Base-by-base conservation (phyloP, 1,140 invertebrate genomes). In the Thaumetopoea pityocampa region DNA sequence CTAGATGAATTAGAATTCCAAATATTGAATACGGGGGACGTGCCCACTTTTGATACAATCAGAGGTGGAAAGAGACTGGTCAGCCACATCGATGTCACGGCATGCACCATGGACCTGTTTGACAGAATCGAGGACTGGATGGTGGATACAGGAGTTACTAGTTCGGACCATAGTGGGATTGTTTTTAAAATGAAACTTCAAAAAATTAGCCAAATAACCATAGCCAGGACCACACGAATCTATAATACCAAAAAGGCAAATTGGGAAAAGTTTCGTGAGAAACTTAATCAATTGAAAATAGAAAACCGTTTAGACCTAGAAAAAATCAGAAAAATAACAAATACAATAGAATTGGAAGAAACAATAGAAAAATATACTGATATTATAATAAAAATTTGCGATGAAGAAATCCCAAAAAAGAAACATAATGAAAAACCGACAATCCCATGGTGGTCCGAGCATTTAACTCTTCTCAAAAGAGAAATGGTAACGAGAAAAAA, bases 241-340 rank as follows among this genome's bases (percentile, higher is more conserved):
- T 40, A 28, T 10, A 48, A 49, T 14, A 49, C 30, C 1, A 49
- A 29, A 20, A 42, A 49, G 32, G 37, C 27, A n/a, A 30, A 42
- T 23, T 41, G 45, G 45, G 8, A 3, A 2, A 7, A 33, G 10
- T 40, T 48, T 22, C 43, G 20, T 7, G 35, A 33, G n/a, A 35
- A 41, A 23, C 12, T 48, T 29, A 12, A 1, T 3, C 27, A 47
- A 24, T 7, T 43, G 15, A 38, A 16, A 15, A 9, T 3, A 15
- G 17, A 40, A 7, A 32, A 40, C 0, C 16, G 41, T 1, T 4
- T 56, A 15, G 51, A 5, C 3, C 15, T 8, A 12, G 3, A 5
- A 16, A 11, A 1, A 26, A n/a, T n/a, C n/a, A n/a, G n/a, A n/a
- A n/a, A n/a, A n/a, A n/a, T n/a, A n/a, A n/a, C n/a, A n/a, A n/a